These are phyloP conservation scores for Vesta saturnalis DNA, from an alignment of 2,888 invertebrate genomes.

Conservation along the genomic window DNA sequence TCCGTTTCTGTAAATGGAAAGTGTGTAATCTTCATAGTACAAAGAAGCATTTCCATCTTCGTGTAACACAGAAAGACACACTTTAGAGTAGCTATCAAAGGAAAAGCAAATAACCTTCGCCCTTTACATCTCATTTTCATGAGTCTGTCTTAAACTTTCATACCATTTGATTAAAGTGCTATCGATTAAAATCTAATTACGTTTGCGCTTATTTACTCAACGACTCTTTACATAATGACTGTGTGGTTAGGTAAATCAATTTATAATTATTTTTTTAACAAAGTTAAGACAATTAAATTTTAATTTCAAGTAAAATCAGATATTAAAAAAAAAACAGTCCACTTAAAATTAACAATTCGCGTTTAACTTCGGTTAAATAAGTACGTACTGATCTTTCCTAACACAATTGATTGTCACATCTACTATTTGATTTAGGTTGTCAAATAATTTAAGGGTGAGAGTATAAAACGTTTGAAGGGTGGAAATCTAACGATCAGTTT, in stretches of 20 bases:
- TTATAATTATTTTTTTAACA: background rate
- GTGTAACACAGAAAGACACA: conserved; percentile 18
- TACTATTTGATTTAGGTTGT: background rate
- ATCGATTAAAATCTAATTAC: conserved; percentile 23
- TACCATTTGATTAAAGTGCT: conserved; percentile 23
- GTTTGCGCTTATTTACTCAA: background rate
- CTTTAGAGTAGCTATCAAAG: conserved; percentile 24
- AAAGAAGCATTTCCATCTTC: conserved; percentile 10
- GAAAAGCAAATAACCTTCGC: conserved; percentile 28
- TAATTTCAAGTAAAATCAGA: no score
- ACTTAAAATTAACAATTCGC: no score
- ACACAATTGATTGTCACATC: no score
- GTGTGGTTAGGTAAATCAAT: background rate
- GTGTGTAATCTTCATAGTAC: conserved; percentile 8
- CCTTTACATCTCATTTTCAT: conserved; percentile 30
- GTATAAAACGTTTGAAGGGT: background rate
- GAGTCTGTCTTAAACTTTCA: conserved; percentile 23
- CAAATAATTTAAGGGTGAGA: background rate
- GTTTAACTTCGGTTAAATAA: no score
- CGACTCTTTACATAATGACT: background rate
- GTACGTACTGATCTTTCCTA: no score
- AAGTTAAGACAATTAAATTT: background rate
- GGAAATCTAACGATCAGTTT: background rate
- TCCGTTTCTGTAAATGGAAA: conserved; percentile 2
- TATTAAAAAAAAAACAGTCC: no score